Evolutionary conservation across 2,888 invertebrate species (phyloP).

Genomic region (Pristionchus maxplancki): DNA sequence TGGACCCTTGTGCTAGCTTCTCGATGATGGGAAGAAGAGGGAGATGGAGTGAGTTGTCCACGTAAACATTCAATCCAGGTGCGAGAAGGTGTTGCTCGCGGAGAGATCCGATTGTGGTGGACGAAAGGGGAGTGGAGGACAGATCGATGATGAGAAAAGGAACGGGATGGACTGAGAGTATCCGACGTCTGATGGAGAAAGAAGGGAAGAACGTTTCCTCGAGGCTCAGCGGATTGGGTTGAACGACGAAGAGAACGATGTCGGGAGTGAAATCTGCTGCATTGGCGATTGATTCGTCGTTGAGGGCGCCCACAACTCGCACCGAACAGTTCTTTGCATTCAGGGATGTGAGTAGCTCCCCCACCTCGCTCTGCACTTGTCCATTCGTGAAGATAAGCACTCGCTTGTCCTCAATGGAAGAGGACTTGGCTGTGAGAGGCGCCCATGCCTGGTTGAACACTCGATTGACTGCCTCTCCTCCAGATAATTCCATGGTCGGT

Average conservation of each 20-base stretch:
- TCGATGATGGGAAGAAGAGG: background rate
- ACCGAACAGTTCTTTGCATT: background rate
- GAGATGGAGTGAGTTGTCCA: background rate
- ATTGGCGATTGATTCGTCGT: background rate
- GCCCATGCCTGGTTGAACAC: slow-evolving; percentile 28
- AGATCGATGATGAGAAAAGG: background rate
- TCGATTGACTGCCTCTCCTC: background rate
- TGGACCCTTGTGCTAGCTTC: background rate
- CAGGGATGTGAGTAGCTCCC: background rate
- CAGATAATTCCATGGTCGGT: background rate
- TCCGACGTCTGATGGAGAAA: background rate
- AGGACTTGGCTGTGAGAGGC: background rate
- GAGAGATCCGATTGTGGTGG: slow-evolving; percentile 43
- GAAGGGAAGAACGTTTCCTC: background rate
- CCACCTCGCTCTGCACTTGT: background rate
- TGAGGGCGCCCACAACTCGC: background rate
- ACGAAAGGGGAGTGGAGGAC: background rate
- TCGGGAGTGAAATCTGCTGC: background rate
- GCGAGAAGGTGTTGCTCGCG: slow-evolving; percentile 37
- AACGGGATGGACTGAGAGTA: background rate
- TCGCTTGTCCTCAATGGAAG: background rate
- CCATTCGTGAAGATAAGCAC: slow-evolving; percentile 46
- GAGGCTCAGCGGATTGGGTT: background rate
- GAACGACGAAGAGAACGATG: background rate
- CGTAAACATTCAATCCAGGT: background rate